phyloP scores from a whole-genome alignment of 2,888 invertebrate genomes.

The Aleiodes alternator region DNA sequence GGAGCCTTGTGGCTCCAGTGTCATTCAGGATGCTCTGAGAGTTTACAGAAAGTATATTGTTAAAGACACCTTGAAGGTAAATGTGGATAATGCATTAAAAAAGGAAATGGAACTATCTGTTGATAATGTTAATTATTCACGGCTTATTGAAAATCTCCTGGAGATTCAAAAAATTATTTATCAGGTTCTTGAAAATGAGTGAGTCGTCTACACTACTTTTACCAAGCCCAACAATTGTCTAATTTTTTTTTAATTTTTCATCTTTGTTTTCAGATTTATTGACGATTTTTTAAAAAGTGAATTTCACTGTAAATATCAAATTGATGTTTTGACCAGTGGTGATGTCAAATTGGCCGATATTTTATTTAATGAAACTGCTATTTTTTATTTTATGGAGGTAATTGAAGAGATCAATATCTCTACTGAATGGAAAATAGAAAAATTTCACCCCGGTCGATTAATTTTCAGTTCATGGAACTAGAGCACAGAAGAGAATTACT shows the following conservation, averaged over 20 bases:
- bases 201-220: constrained; percentile 59
- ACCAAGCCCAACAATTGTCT: constrained; percentile 3
- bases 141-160: constrained; percentile 84
- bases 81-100: constrained; percentile 79
- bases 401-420: constrained; percentile 28
- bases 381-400: constrained; percentile 96
- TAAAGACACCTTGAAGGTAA: constrained; percentile 80
- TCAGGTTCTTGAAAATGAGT: constrained; percentile 83
- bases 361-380: constrained; percentile 91
- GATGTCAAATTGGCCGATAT: constrained; percentile 90
- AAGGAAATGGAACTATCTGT: constrained; percentile 82
- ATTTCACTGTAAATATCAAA: constrained; percentile 93
- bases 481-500: constrained; percentile 86
- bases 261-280: constrained; percentile 79
- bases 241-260: constrained; percentile 5
- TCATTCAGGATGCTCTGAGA: constrained; percentile 79
- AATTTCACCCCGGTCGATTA: background rate
- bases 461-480: constrained; percentile 87
- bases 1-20: constrained; percentile 57
- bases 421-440: background rate
- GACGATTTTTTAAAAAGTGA: constrained; percentile 89
- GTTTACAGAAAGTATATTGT: constrained; percentile 88
- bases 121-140: constrained; percentile 81
- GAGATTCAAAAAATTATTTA: constrained; percentile 84
- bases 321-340: constrained; percentile 91